These are phyloP conservation scores for Drosophila fulvimacula DNA, from an alignment of 2,888 invertebrate genomes.

Conservation along the genomic window DNA sequence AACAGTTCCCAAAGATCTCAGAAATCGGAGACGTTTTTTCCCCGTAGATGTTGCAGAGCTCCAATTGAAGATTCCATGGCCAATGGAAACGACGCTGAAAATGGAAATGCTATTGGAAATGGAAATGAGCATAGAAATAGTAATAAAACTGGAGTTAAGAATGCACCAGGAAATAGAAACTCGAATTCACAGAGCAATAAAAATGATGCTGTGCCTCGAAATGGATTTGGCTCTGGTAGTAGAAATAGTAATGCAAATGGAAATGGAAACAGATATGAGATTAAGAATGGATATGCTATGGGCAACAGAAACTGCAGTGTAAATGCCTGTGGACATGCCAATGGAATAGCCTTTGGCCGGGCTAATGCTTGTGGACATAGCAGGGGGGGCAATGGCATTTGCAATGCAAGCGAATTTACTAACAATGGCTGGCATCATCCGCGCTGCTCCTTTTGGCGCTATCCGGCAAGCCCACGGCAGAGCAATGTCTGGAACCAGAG, in stretches of 20 bases:
- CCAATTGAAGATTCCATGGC: no score
- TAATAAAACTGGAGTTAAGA: not conserved
- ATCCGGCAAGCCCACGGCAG: conserved; percentile 31
- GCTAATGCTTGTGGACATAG: not conserved
- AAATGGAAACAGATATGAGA: conserved; percentile 1
- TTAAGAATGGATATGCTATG: conserved; percentile 28
- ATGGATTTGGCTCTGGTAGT: not conserved
- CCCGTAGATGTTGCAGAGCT: not conserved
- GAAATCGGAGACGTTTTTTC: conserved; percentile 3
- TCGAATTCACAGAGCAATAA: not conserved
- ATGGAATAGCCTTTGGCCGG: not conserved
- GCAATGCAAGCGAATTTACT: conserved; percentile 27
- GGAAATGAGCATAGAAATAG: no score
- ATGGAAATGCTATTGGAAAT: not conserved
- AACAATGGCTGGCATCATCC: conserved; percentile 51
- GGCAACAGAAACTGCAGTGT: not conserved
- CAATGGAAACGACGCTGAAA: not conserved
- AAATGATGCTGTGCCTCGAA: not conserved
- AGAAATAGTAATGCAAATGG: conserved; percentile 4
- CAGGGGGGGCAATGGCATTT: not conserved
- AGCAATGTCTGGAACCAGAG: conserved; percentile 4
- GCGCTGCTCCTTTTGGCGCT: conserved; percentile 53
- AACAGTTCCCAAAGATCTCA: not conserved
- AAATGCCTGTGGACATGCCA: not conserved
- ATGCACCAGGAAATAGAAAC: not conserved